Evolutionary conservation across 2,888 invertebrate genomes (phyloP), one percentile per base, ranked within the genome.

Genomic region (Steinernema scapterisci): DNA sequence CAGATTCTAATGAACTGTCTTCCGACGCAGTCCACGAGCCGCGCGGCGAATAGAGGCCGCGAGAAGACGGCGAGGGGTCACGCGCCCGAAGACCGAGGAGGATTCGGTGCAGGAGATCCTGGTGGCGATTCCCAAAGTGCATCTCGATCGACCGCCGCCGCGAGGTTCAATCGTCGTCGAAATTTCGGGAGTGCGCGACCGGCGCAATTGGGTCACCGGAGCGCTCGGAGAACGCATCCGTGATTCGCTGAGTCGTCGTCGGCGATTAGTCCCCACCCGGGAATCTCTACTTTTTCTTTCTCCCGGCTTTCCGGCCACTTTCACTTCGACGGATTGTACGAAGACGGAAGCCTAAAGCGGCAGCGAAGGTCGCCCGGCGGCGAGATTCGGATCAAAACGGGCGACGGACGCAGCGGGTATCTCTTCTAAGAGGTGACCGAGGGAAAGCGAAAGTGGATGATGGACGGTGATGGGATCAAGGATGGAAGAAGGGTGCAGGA

Each of bases 161-260:
- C 38, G 38, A 38, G 38, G 38, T 48, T 48, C 48, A 13, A 48
- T 38, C 38, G 9, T 9, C 38, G 38, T 38, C 63, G 63, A n/a
- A 51, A 19, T 19, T 54, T 54, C 63, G 63, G 48, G 31, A 63
- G 63, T 63, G 31, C 63, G 63, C 38, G 38, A 38, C 19, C 52
- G 52, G 21, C 63, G 63, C 63, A 63, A 25, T 25, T 63, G 63
- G 63, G 63, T 63, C 63, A 63, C 31, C 63, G 63, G 27, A 38
- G 54, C 54, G 54, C 54, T 9, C 23, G 19, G 21, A 19, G 52
- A 38, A 38, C 21, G 63, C 25, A 63, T 63, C 63, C 63, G 63
- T 16, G 63, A 25, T 16, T 54, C 54, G 6, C 51, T 5, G 23
- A 3, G 23, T 7, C 63, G 48, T 16, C 48, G 48, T 48, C 48